Conservation (phyloP, 1,140 invertebrate species). For the Microplitis mediator region DNA sequence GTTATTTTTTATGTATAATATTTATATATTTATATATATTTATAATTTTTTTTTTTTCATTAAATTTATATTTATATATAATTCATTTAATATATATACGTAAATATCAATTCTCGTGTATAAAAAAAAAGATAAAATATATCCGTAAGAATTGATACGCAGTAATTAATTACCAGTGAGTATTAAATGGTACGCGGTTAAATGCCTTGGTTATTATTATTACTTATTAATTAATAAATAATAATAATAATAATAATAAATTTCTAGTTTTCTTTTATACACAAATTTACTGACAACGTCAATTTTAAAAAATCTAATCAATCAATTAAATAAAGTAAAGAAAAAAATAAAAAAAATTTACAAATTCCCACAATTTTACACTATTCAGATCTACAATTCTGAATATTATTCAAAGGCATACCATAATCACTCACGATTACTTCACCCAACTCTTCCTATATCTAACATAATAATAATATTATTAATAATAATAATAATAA, state of each 20-base stretch:
- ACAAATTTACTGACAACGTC: too few relatives aligned
- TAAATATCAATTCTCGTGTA: neutral
- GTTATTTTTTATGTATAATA: conserved; percentile 11
- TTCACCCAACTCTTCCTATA: neutral
- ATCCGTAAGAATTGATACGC: neutral
- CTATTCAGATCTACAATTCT: neutral
- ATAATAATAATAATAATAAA: neutral
- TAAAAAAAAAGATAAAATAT: neutral
- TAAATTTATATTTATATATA: conserved; percentile 1
- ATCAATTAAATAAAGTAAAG: neutral
- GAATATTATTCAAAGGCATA: conserved; percentile 4
- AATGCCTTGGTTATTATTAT: conserved; percentile 1
- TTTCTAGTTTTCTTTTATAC: neutral
- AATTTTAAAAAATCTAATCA: neutral
- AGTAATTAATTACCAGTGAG: neutral
- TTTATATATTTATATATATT: conserved; percentile 11
- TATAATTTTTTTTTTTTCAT: too few relatives aligned
- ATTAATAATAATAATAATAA: conserved; percentile 42
- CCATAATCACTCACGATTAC: neutral
- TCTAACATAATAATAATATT: conserved; percentile 32
- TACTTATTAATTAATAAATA: neutral
- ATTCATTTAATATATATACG: neutral
- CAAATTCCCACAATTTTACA: neutral
- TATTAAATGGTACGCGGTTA: neutral
- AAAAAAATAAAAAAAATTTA: conserved; percentile 8